Conservation (phyloP, 2,797 vertebrate genomes). For the Threskiornis aethiopicus region DNA sequence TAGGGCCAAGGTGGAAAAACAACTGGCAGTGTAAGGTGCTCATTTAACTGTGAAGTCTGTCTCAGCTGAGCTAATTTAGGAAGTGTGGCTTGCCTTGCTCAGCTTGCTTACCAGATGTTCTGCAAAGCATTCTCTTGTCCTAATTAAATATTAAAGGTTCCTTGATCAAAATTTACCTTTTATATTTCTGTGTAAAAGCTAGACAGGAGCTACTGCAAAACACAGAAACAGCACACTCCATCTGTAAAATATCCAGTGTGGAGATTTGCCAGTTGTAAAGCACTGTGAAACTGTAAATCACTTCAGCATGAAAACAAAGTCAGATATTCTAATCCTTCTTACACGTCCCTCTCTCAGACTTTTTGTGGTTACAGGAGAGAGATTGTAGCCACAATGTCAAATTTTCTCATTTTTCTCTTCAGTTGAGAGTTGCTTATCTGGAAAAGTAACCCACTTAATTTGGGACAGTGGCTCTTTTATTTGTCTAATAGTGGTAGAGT, state of each 20-base stretch:
- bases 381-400: not conserved
- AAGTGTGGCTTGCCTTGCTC: not conserved
- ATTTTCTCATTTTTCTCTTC: not conserved
- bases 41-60: not conserved
- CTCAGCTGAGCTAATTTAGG: not conserved
- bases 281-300: not conserved
- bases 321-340: not conserved
- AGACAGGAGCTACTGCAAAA: not conserved
- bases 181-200: not conserved
- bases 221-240: not conserved
- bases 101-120: not conserved
- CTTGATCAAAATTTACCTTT: not conserved
- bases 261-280: not conserved
- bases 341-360: not conserved
- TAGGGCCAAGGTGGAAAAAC: not conserved
- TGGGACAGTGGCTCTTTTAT: not conserved
- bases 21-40: not conserved
- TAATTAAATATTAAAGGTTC: not conserved
- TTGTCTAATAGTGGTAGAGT: not conserved
- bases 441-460: not conserved
- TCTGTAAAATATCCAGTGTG: not conserved
- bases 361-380: not conserved
- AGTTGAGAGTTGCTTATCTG: not conserved
- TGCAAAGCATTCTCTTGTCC: not conserved
- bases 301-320: not conserved